phyloP scores from a whole-genome alignment of 1,140 invertebrate species.

The Drosophila malerkotliana region DNA sequence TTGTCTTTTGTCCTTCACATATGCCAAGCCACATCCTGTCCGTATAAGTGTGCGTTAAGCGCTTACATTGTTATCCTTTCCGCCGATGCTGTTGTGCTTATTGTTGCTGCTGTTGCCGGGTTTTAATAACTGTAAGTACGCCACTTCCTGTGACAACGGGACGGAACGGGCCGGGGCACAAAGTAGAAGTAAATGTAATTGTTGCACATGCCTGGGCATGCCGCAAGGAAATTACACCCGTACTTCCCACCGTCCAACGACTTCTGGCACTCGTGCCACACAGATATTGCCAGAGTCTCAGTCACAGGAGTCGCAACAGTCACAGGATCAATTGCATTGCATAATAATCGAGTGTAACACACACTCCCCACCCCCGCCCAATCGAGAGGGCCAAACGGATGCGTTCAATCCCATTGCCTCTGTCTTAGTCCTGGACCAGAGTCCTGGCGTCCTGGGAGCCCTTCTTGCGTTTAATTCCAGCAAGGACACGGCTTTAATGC shows the following conservation, averaged over 20 bases:
- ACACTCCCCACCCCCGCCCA: not conserved
- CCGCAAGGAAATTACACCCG: slow-evolving; percentile 44
- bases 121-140: slow-evolving; percentile 77
- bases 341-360: slow-evolving; percentile 22
- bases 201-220: slow-evolving; percentile 61
- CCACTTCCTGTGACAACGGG: slow-evolving; percentile 60
- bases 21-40: slow-evolving; percentile 52
- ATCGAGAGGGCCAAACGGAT: slow-evolving; percentile 18
- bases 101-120: slow-evolving; percentile 51
- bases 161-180: slow-evolving; percentile 19
- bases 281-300: not conserved
- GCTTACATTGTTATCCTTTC: slow-evolving; percentile 69
- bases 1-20: slow-evolving; percentile 48
- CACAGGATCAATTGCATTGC: slow-evolving; percentile 35
- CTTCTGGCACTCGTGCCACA: not conserved
- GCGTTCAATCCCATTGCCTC: slow-evolving; percentile 20
- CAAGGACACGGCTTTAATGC: slow-evolving; percentile 26
- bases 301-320: slow-evolving; percentile 3
- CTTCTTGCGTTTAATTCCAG: slow-evolving; percentile 11
- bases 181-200: slow-evolving; percentile 65
- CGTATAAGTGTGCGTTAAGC: slow-evolving; percentile 64
- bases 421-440: not conserved
- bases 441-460: not conserved
- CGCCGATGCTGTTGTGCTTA: slow-evolving; percentile 41
- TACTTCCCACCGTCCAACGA: not conserved